Evolutionary conservation across 2,113 vertebrate species (phyloP), one percentile per base, ranked within the genome.

Genomic region (Tautogolabrus adspersus): DNA sequence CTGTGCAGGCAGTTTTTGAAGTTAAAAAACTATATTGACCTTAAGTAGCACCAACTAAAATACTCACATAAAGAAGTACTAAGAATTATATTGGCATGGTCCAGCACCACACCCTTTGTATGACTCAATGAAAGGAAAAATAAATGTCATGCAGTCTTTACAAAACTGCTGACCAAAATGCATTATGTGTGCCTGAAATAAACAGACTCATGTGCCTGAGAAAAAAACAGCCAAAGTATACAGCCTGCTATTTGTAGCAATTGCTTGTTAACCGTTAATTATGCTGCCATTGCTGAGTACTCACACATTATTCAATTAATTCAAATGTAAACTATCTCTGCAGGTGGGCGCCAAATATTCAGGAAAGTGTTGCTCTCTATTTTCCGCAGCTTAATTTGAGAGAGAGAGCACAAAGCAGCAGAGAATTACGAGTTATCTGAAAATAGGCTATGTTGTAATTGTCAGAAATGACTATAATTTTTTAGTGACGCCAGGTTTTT

Each of bases 261-360:
- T 5, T 38, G 34, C 75, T 85, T 78, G 66, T 80, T 87, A 81
- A 82, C 72, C 21, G 19, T 76, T 86, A 81, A 83, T 85, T 70
- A 79, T 3, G 5, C 60, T 67, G 52, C 47, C 61, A 54, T 75
- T 23, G 56, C 56, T 37, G 12, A 75, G 69, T 10, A 22, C 66
- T 56, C 22, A 19, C 79, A 76, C 67, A 83, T 88, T 86, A 79
- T 83, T 87, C 83, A 81, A 66, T 87, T 80, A 86, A 51, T 19
- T 70, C 0, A 0, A 75, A 70, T 73, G 37, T 47, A 70, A 75
- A 71, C 55, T 26, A 72, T 22, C 75, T 65, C 84, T 55, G 67
- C 81, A 86, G 86, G 80, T 82, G 75, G 61, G 77, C 72, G 72
- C 30, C 21, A 46, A 30, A 61, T 67, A 59, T 59, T 64, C 23